Conservation (phyloP, 1,140 invertebrate species). For the Maconellicoccus hirsutus region DNA sequence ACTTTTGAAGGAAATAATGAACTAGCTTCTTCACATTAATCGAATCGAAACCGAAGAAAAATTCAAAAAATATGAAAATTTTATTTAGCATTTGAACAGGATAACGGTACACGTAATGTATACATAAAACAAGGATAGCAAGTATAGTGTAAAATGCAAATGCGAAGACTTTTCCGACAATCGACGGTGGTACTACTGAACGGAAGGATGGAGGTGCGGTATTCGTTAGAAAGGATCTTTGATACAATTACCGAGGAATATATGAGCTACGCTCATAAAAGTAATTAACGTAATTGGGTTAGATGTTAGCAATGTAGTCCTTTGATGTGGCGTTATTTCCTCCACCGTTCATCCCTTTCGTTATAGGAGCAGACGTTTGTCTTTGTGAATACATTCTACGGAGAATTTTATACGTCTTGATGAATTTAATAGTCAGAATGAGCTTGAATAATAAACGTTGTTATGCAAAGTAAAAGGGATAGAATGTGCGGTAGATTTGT, state of each 20-base stretch:
- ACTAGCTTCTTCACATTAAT: too few species aligned
- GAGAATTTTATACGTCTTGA: conserved; percentile 19
- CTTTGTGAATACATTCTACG: conserved; percentile 16
- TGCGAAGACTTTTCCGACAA: conserved; percentile 17
- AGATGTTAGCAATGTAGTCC: conserved; percentile 20
- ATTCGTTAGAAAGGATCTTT: conserved; percentile 22
- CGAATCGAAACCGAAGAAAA: too few species aligned
- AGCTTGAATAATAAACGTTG: conserved; percentile 18
- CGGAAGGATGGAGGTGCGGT: not conserved
- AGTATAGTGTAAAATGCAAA: conserved; percentile 7
- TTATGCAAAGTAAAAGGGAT: not conserved
- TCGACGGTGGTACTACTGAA: not conserved
- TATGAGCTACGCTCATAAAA: conserved; percentile 15
- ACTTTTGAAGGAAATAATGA: too few species aligned
- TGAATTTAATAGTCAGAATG: conserved; percentile 16
- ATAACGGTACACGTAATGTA: too few species aligned
- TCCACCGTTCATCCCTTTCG: conserved; percentile 6
- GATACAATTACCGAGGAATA: conserved; percentile 22
- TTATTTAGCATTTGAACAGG: too few species aligned
- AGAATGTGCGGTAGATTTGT: not conserved
- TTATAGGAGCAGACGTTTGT: conserved; percentile 13
- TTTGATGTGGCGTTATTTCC: conserved; percentile 19
- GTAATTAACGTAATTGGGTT: conserved; percentile 20
- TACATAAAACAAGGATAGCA: not conserved
- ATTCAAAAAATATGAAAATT: too few species aligned